Percentiles rank a stretch among this genome's conserved stretches.
Evolutionary conservation across 2,797 vertebrate species (phyloP).

Genomic region (Eremophila alpestris): DNA sequence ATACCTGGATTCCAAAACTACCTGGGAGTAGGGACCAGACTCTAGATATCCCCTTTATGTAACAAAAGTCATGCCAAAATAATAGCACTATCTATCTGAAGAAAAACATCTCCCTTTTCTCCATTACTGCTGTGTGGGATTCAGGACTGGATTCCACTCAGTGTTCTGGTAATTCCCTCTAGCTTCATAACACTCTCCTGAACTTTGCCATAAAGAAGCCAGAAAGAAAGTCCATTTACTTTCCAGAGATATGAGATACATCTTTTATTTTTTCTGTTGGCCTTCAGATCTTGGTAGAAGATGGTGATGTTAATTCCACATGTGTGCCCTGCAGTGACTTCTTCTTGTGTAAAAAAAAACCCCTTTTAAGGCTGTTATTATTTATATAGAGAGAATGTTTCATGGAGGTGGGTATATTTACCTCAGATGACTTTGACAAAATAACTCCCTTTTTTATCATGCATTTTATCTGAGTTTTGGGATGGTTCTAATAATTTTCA

Average conservation of each 20-base stretch:
- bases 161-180: not conserved
- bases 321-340: not conserved
- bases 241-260: not conserved
- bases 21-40: not conserved
- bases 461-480: not conserved
- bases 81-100: not conserved
- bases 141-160: not conserved
- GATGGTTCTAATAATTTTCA: not conserved
- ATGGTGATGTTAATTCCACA: not conserved
- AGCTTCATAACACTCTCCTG: not conserved
- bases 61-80: not conserved
- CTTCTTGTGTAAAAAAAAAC: not conserved
- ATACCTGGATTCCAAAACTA: not conserved
- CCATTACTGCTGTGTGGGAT: not conserved
- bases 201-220: not conserved
- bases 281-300: not conserved
- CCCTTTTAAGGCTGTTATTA: not conserved
- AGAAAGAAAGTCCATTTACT: not conserved
- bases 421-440: not conserved
- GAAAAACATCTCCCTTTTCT: not conserved
- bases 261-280: not conserved
- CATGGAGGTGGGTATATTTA: not conserved
- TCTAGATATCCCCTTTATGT: not conserved
- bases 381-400: not conserved
- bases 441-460: not conserved